These are phyloP conservation scores for Cremastinae sp. DNA, from an alignment of 2,888 invertebrate genomes.

Conservation along the genomic window DNA sequence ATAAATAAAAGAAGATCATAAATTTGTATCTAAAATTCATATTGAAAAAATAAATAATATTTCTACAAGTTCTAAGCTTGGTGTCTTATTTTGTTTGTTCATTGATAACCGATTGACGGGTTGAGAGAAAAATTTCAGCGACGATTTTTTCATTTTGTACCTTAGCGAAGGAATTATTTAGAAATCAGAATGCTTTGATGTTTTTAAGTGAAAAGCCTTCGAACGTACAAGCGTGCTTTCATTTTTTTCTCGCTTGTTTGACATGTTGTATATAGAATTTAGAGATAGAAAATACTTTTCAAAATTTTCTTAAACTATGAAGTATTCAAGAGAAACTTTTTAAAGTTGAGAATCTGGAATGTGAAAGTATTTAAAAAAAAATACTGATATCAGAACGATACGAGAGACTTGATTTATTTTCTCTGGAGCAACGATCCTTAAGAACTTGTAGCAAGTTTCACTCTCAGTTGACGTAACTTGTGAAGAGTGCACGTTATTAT, in stretches of 20 bases:
- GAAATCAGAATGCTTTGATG: background rate
- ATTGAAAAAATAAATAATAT: slow-evolving; percentile 76
- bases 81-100: slow-evolving; percentile 62
- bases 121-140: slow-evolving; percentile 18
- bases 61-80: slow-evolving; percentile 73
- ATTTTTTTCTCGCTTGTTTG: background rate
- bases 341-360: no score
- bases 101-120: slow-evolving; percentile 13
- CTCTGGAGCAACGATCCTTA: background rate
- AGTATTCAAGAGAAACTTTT: no score
- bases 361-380: background rate
- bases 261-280: no score
- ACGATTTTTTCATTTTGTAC: background rate
- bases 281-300: no score
- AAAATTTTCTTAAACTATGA: no score
- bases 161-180: background rate
- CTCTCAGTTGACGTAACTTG: no score
- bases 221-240: no score
- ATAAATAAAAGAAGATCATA: slow-evolving; percentile 49
- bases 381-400: background rate
- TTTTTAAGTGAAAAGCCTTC: no score
- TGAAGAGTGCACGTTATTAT: no score
- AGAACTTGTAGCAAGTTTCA: no score
- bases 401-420: background rate
- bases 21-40: slow-evolving; percentile 73